Conservation (phyloP, 2,113 vertebrate species). For the Erythrolamprus reginae region DNA sequence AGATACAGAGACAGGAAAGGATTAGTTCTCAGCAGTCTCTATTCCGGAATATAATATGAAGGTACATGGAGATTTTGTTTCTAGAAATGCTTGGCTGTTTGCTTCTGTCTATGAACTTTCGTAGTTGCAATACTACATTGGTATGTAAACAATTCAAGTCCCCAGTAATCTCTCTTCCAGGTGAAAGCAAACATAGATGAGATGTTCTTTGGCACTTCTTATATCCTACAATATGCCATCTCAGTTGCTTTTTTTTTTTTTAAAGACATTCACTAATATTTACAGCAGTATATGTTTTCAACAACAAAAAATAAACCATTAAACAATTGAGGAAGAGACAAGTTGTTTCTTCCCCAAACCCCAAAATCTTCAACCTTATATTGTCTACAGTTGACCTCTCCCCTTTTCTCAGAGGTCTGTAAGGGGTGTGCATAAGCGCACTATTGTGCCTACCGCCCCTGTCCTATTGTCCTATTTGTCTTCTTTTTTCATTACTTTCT, state of each 20-base stretch:
- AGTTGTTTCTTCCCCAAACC: no score
- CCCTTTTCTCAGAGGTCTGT: no score
- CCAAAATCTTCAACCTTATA: no score
- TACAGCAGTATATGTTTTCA: background rate
- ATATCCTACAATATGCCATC: background rate
- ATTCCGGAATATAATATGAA: background rate
- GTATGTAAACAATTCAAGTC: background rate
- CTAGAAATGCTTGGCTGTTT: background rate
- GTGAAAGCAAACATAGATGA: background rate
- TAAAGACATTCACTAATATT: background rate
- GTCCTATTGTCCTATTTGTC: no score
- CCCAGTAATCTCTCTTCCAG: background rate
- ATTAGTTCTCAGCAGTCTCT: background rate
- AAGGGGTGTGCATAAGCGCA: no score
- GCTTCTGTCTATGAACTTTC: background rate
- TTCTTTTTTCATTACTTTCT: no score
- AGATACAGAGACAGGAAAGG: background rate
- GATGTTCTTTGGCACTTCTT: background rate
- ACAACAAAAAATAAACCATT: background rate
- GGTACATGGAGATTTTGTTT: background rate
- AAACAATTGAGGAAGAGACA: no score
- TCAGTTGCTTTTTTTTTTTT: background rate
- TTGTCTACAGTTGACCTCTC: no score
- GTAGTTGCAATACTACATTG: background rate
- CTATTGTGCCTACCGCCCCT: no score